A percentile compares a stretch with the other conserved stretches of the same genome.
Conservation (phyloP, 2,888 invertebrate genomes). For the Drosophila quinaria region DNA sequence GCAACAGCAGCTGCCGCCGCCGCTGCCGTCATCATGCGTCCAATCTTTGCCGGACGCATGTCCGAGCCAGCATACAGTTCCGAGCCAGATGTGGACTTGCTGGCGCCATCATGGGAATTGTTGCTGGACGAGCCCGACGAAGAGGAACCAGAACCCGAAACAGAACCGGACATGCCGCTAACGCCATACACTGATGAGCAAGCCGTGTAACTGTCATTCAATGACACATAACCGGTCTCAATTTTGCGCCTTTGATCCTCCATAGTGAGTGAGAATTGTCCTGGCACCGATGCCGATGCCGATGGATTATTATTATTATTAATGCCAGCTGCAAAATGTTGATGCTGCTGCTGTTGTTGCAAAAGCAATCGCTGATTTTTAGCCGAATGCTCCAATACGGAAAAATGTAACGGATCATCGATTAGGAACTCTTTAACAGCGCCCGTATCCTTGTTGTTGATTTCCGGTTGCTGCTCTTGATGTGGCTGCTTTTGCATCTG, state of each 20-base stretch:
- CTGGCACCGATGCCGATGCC: constrained; percentile 27
- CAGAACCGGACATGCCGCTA: constrained; percentile 29
- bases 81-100: constrained; percentile 14
- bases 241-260: constrained; percentile 75
- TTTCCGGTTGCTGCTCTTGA: constrained; percentile 38
- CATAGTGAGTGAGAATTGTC: constrained; percentile 25
- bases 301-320: constrained; percentile 30
- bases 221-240: constrained; percentile 75
- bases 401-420: constrained; percentile 66
- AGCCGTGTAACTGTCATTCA: constrained; percentile 72
- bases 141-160: constrained; percentile 7
- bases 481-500: constrained; percentile 53
- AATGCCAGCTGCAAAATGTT: constrained; percentile 8
- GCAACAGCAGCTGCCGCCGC: constrained; percentile 44
- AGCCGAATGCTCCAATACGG: constrained; percentile 58
- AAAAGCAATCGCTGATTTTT: constrained; percentile 46
- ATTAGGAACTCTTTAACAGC: constrained; percentile 72
- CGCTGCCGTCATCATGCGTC: constrained; percentile 57
- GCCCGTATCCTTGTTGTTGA: constrained; percentile 11
- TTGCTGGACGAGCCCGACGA: constrained; percentile 2
- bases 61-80: constrained; percentile 31
- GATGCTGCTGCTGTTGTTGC: constrained; percentile 40
- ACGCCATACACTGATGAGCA: constrained; percentile 70
- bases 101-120: constrained; percentile 14
- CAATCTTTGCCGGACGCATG: constrained; percentile 57